Percentiles rank a stretch among this genome's conserved stretches.
Evolutionary conservation across 2,888 invertebrate genomes (phyloP).

Genomic region (Ichneumon xanthorius): DNA sequence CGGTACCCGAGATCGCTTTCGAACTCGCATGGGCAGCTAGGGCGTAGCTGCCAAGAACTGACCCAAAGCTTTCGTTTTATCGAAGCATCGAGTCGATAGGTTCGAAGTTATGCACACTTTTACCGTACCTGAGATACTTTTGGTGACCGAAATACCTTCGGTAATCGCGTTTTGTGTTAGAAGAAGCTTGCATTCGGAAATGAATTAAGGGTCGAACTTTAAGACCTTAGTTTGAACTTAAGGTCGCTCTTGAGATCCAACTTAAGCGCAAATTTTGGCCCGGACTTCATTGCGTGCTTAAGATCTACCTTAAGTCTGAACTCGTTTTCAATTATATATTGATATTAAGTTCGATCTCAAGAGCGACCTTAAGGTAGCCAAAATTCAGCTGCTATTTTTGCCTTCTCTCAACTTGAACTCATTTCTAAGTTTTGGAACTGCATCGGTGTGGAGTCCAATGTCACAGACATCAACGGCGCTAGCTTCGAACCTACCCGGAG

Average conservation of each 20-base stretch:
- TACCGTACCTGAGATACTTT: neutral
- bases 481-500: neutral
- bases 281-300: too few relatives aligned
- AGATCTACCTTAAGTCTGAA: too few relatives aligned
- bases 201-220: too few relatives aligned
- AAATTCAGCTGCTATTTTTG: neutral
- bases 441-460: neutral
- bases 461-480: neutral
- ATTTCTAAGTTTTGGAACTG: neutral
- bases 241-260: too few relatives aligned
- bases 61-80: neutral
- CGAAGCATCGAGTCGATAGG: neutral
- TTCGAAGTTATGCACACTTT: neutral
- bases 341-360: too few relatives aligned
- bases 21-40: neutral
- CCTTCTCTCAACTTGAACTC: neutral
- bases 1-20: conserved; percentile 18
- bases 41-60: neutral
- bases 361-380: neutral
- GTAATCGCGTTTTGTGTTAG: neutral
- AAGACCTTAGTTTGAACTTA: too few relatives aligned
- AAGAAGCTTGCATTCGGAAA: too few relatives aligned
- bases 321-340: too few relatives aligned
- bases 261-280: too few relatives aligned
- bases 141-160: neutral